Base-by-base conservation (phyloP, 2,888 invertebrate genomes). In the Serripes groenlandicus region DNA sequence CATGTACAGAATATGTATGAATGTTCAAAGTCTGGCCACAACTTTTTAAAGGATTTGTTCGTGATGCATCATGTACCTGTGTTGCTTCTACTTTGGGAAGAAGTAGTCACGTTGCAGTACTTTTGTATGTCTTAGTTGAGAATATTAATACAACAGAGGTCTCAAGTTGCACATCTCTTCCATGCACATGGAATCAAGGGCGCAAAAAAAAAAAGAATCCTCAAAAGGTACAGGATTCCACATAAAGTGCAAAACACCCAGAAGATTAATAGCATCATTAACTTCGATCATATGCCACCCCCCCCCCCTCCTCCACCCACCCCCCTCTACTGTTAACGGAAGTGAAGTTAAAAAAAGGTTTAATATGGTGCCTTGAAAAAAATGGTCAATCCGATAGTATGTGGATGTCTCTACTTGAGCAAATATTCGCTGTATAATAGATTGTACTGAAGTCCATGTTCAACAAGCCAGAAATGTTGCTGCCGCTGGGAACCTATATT, bases 401-500 rank as follows among this genome's bases (percentile, higher is more conserved):
- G 75, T 75, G 75, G 75, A 49, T 26, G 30, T 54, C 64, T 34
- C n/a, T 64, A 28, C 75, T 66, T 32, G n/a, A 49, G 30, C 26
- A 30, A n/a, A n/a, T n/a, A n/a, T n/a, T n/a, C n/a, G n/a, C n/a
- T n/a, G n/a, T n/a, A n/a, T n/a, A n/a, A n/a, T n/a, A n/a, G n/a
- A n/a, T n/a, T n/a, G n/a, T n/a, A n/a, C n/a, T n/a, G n/a, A n/a
- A n/a, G n/a, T n/a, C n/a, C n/a, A n/a, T n/a, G n/a, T n/a, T n/a
- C n/a, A n/a, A n/a, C n/a, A n/a, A n/a, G n/a, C n/a, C n/a, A n/a
- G n/a, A n/a, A n/a, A n/a, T n/a, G n/a, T n/a, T n/a, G n/a, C n/a
- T n/a, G n/a, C n/a, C n/a, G n/a, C n/a, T n/a, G n/a, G n/a, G n/a
- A n/a, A n/a, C n/a, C n/a, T n/a, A n/a, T n/a, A n/a, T n/a, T n/a